Evolutionary conservation across 2,113 vertebrate species (phyloP).

Genomic region (Proterorhinus semilunaris): DNA sequence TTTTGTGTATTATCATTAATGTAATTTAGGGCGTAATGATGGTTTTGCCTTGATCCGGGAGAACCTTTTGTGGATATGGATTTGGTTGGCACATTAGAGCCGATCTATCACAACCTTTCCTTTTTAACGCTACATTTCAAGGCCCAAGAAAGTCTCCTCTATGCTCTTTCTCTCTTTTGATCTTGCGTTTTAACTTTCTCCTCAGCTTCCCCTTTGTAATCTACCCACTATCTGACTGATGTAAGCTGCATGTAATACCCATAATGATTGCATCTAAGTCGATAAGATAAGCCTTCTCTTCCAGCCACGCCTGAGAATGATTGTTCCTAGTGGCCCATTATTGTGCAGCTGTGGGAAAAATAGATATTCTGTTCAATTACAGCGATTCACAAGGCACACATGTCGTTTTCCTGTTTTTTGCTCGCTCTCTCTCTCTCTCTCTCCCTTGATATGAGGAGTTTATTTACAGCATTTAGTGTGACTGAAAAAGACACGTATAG

Average conservation of each 20-base stretch:
- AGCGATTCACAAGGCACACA: neutral
- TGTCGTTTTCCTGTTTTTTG: slow-evolving; percentile 3
- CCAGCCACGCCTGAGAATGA: slow-evolving; percentile 8
- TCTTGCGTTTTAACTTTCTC: slow-evolving; percentile 9
- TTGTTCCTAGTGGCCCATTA: slow-evolving; percentile 8
- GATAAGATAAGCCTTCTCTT: slow-evolving; percentile 45
- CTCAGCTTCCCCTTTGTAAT: slow-evolving; percentile 18
- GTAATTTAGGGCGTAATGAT: no score
- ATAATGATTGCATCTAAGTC: slow-evolving; percentile 46
- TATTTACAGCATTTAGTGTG: slow-evolving; percentile 19
- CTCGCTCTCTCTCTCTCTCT: neutral
- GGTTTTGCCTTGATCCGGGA: no score
- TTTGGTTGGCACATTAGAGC: no score
- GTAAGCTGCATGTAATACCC: slow-evolving; percentile 59
- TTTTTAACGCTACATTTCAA: slow-evolving; percentile 19
- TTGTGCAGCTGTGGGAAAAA: slow-evolving; percentile 3
- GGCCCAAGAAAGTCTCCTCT: neutral
- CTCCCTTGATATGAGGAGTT: slow-evolving; percentile 1
- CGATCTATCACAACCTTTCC: neutral
- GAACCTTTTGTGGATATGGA: no score
- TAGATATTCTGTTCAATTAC: slow-evolving; percentile 6
- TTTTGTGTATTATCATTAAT: no score
- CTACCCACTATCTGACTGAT: slow-evolving; percentile 48
- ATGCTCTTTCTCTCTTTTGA: slow-evolving; percentile 10
- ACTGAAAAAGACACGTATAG: slow-evolving; percentile 40